These are phyloP conservation scores for Campaea margaritaria DNA, from an alignment of 2,888 invertebrate genomes.

Conservation along the genomic window DNA sequence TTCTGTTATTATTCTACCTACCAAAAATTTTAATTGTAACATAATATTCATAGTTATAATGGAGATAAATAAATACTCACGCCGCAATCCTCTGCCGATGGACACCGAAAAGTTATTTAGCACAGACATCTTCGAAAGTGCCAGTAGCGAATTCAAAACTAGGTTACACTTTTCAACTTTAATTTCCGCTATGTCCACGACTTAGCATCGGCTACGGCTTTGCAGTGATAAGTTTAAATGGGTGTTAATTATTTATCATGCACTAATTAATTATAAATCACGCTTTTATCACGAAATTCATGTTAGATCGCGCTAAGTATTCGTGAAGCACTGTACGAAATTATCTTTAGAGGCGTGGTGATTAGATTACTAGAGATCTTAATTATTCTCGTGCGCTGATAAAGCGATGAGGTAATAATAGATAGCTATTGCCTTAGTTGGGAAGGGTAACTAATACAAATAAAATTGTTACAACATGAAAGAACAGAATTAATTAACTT, in stretches of 20 bases:
- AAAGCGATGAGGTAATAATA: constrained; percentile 26
- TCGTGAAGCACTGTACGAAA: constrained; percentile 25
- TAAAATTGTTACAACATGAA: not conserved
- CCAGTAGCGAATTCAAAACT: constrained; percentile 33
- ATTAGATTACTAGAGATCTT: constrained; percentile 49
- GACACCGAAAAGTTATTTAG: constrained; percentile 76
- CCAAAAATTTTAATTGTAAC: no score
- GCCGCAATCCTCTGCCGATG: constrained; percentile 69
- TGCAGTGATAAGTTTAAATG: constrained; percentile 7
- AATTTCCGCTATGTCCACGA: constrained; percentile 1
- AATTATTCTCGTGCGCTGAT: constrained; percentile 39
- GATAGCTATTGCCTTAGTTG: constrained; percentile 23
- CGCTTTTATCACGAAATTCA: constrained; percentile 24
- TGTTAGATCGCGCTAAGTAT: constrained; percentile 33
- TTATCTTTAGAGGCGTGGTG: constrained; percentile 63
- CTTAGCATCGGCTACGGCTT: not conserved
- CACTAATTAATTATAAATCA: constrained; percentile 25
- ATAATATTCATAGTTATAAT: not conserved
- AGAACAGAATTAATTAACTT: not conserved
- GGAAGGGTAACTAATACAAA: no score
- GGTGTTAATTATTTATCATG: constrained; percentile 22
- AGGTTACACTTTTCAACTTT: constrained; percentile 42
- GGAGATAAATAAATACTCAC: constrained; percentile 60
- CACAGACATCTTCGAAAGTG: constrained; percentile 64
- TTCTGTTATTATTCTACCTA: no score